phyloP scores from a whole-genome alignment of 2,888 invertebrate species.

The Ennomos quercinarius region DNA sequence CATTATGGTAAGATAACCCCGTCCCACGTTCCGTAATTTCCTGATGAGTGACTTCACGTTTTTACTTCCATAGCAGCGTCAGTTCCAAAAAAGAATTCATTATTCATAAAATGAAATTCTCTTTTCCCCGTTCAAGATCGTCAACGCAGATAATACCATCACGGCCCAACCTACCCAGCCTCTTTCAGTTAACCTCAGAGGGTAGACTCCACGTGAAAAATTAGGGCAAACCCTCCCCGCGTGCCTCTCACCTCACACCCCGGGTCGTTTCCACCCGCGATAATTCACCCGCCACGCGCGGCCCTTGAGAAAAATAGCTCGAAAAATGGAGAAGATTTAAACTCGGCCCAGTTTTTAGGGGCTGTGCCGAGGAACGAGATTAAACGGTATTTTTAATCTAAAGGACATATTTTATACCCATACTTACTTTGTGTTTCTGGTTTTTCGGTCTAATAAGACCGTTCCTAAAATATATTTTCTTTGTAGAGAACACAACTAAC shows the following conservation, averaged over 20 bases:
- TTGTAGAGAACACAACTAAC: too few species aligned
- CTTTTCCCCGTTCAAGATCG: constrained; percentile 42
- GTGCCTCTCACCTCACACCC: constrained; percentile 48
- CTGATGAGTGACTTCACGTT: constrained; percentile 22
- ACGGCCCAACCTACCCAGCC: constrained; percentile 50
- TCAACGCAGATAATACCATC: constrained; percentile 40
- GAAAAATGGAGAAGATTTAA: constrained; percentile 79
- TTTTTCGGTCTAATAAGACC: background rate
- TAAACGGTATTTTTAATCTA: constrained; percentile 19
- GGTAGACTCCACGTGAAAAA: constrained; percentile 66
- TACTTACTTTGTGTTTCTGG: constrained; percentile 3
- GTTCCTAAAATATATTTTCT: too few species aligned
- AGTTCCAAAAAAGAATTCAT: constrained; percentile 36
- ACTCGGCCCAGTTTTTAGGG: constrained; percentile 63
- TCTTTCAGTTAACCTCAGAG: constrained; percentile 70
- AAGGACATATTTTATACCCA: too few species aligned
- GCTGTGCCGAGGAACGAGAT: constrained; percentile 45
- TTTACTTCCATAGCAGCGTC: constrained; percentile 14
- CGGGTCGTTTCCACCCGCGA: constrained; percentile 50
- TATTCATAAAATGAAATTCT: constrained; percentile 37
- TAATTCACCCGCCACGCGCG: constrained; percentile 67
- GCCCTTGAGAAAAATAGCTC: constrained; percentile 84
- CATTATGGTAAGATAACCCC: background rate
- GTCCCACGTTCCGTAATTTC: constrained; percentile 15
- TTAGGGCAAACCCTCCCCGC: constrained; percentile 69